Conservation (phyloP, 2,888 invertebrate species). For the Nudaria mundana region DNA sequence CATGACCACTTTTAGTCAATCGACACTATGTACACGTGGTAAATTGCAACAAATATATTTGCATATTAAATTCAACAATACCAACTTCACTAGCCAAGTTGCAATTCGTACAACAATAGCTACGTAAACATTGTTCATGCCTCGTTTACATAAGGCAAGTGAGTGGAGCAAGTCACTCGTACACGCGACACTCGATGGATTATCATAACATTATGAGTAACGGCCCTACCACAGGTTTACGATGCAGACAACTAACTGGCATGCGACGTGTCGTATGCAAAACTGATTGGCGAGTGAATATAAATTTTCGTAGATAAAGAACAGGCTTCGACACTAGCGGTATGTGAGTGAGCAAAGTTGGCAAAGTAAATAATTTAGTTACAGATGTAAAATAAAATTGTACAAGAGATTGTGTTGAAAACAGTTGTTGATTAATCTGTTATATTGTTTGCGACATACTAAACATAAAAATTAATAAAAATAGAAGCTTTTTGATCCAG, state of each 20-base stretch:
- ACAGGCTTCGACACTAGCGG: constrained; percentile 34
- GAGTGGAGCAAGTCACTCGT: constrained; percentile 38
- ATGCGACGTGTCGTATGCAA: constrained; percentile 35
- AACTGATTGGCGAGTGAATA: constrained; percentile 35
- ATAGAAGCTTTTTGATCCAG: too few species aligned
- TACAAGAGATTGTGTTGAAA: constrained; percentile 23
- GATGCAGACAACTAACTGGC: constrained; percentile 14
- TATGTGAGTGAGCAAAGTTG: constrained; percentile 27
- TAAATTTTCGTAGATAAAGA: constrained; percentile 37
- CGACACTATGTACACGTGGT: constrained; percentile 27
- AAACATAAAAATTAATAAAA: too few species aligned
- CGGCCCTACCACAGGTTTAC: constrained; percentile 38
- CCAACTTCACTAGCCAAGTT: constrained; percentile 32
- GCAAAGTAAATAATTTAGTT: constrained; percentile 32
- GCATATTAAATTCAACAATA: constrained; percentile 27
- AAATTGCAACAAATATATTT: constrained; percentile 27
- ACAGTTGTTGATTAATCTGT: constrained; percentile 30
- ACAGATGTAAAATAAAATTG: constrained; percentile 27
- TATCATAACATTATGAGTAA: constrained; percentile 44
- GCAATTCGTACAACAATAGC: constrained; percentile 31
- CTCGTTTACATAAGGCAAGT: constrained; percentile 38
- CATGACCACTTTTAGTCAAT: constrained; percentile 4
- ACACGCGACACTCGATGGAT: constrained; percentile 35
- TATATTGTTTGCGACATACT: too few species aligned
- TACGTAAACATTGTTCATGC: constrained; percentile 28